Evolutionary conservation across 2,888 invertebrate species (phyloP).

Genomic region (Agrotis clavis): DNA sequence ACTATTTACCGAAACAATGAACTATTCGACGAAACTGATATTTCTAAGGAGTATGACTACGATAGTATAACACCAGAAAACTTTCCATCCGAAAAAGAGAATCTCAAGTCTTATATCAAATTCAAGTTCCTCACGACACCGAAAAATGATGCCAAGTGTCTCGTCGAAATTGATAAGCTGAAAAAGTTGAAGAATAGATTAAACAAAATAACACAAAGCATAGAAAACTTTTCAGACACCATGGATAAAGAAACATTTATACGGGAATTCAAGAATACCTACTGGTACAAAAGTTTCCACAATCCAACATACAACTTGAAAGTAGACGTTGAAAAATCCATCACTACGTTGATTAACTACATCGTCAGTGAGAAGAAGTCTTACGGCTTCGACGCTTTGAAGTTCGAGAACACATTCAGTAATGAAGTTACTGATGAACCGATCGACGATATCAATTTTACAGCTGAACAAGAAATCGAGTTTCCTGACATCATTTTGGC

Average conservation of each 20-base stretch:
- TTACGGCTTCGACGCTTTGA: constrained; percentile 72
- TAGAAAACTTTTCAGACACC: constrained; percentile 19
- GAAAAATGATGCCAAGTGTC: constrained; percentile 57
- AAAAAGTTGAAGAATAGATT: constrained; percentile 36
- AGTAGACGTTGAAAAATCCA: constrained; percentile 70
- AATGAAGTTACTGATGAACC: constrained; percentile 63
- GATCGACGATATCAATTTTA: constrained; percentile 67
- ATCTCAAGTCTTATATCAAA: constrained; percentile 71
- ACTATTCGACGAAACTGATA: constrained; percentile 62
- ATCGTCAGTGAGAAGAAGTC: constrained; percentile 72
- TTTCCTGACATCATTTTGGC: constrained; percentile 76
- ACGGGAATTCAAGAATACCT: constrained; percentile 53
- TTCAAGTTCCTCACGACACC: constrained; percentile 67
- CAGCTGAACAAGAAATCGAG: constrained; percentile 71
- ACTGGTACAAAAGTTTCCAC: constrained; percentile 67
- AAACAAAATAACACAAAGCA: neutral
- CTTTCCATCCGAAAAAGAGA: constrained; percentile 66
- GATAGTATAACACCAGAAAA: constrained; percentile 66
- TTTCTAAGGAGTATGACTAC: constrained; percentile 71
- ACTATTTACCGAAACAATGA: constrained; percentile 59
- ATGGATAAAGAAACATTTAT: constrained; percentile 23
- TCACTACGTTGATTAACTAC: constrained; percentile 75
- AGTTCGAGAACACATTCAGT: constrained; percentile 65
- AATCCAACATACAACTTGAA: constrained; percentile 41
- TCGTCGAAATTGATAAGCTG: constrained; percentile 59